Conservation (phyloP, 1,140 invertebrate genomes). For the Dreissena polymorpha region DNA sequence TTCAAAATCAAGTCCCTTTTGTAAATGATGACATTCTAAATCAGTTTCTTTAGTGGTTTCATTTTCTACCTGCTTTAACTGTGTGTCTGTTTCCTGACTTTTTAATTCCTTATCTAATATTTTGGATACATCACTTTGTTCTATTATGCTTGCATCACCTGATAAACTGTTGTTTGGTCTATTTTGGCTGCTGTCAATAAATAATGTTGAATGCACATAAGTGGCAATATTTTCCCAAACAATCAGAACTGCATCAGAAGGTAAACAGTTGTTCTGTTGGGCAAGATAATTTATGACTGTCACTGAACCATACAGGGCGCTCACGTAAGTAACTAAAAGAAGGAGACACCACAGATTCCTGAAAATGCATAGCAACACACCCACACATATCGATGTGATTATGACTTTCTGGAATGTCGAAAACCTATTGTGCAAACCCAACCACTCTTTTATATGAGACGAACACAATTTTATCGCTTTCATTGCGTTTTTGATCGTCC, state of each 20-base stretch:
- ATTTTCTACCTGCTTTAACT: not conserved
- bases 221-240: conserved; percentile 7
- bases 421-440: conserved; percentile 33
- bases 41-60: not conserved
- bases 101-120: not conserved
- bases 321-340: not conserved
- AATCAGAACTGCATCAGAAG: conserved; percentile 16
- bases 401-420: conserved; percentile 42
- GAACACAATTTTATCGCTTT: conserved; percentile 4
- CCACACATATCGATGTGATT: conserved; percentile 30
- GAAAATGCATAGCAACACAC: conserved; percentile 24
- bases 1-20: conserved; percentile 11
- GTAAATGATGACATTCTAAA: not conserved
- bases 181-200: not conserved
- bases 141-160: not conserved
- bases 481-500: not conserved
- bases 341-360: conserved; percentile 13
- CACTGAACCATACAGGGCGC: conserved; percentile 14
- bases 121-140: not conserved
- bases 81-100: not conserved
- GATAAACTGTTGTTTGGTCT: not conserved
- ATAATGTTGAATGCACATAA: not conserved
- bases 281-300: conserved; percentile 7
- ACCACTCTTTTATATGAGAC: conserved; percentile 13
- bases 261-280: not conserved